phyloP scores from a whole-genome alignment of 2,888 invertebrate species.

The Leptothorax acervorum region DNA sequence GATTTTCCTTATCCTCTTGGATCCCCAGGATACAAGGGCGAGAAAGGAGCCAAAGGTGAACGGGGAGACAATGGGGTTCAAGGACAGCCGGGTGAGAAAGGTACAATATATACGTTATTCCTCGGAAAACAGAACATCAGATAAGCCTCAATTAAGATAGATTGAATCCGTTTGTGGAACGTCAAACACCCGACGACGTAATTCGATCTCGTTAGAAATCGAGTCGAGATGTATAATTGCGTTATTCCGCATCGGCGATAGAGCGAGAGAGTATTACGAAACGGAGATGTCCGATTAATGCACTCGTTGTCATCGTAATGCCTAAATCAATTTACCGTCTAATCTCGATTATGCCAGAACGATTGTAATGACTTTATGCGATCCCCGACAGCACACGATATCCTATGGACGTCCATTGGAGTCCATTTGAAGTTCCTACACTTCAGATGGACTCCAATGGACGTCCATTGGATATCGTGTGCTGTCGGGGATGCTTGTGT shows the following conservation, averaged over 20 bases:
- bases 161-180: constrained; percentile 2
- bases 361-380: neutral
- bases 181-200: constrained; percentile 28
- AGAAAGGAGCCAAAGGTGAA: constrained; percentile 80
- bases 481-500: too few relatives aligned
- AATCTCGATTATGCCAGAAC: neutral
- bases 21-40: constrained; percentile 56
- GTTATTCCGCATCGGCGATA: constrained; percentile 1
- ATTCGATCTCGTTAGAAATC: constrained; percentile 60
- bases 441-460: too few relatives aligned
- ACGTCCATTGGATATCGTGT: too few relatives aligned
- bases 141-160: constrained; percentile 1
- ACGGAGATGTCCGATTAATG: neutral
- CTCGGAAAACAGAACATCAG: neutral
- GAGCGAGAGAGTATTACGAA: neutral
- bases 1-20: neutral
- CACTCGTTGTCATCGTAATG: neutral
- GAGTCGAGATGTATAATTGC: constrained; percentile 2
- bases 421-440: too few relatives aligned
- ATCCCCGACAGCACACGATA: too few relatives aligned
- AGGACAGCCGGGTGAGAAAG: constrained; percentile 66
- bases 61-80: constrained; percentile 70
- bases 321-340: constrained; percentile 10
- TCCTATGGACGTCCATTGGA: too few relatives aligned
- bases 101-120: constrained; percentile 37